Evolutionary conservation across 2,113 vertebrate species (phyloP).

Genomic region (Cheirogaleus medius): DNA sequence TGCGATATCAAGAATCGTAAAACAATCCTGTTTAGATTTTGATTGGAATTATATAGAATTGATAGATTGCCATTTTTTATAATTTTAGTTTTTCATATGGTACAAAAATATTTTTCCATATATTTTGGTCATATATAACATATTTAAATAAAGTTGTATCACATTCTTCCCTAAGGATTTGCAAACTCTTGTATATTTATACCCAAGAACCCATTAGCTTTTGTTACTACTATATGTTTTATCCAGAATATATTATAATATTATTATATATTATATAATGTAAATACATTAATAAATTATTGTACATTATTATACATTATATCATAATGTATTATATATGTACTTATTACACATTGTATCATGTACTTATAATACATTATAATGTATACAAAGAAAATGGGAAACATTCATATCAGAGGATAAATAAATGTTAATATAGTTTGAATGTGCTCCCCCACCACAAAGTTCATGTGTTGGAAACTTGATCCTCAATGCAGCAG

Average conservation of each 20-base stretch:
- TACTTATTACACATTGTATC: too few relatives aligned
- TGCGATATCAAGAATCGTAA: background rate
- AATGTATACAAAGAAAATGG: background rate
- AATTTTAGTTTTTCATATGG: background rate
- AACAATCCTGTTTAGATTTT: background rate
- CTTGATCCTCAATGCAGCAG: background rate
- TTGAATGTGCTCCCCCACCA: background rate
- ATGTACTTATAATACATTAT: too few relatives aligned
- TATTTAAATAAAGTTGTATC: background rate
- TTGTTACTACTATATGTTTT: background rate
- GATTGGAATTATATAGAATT: background rate
- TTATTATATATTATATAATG: too few relatives aligned
- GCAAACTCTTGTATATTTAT: background rate
- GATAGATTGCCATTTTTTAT: background rate
- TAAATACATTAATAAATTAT: too few relatives aligned
- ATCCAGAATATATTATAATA: background rate
- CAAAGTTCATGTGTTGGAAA: background rate
- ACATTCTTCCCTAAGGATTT: background rate
- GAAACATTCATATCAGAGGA: background rate
- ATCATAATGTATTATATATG: too few relatives aligned
- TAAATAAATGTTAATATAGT: background rate
- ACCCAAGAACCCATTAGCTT: background rate
- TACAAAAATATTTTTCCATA: background rate
- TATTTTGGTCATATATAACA: background rate
- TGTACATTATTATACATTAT: too few relatives aligned